Evolutionary conservation across 1,140 invertebrate genomes (phyloP), one percentile per base, ranked within the genome.

Genomic region (Drosophila murphyi): DNA sequence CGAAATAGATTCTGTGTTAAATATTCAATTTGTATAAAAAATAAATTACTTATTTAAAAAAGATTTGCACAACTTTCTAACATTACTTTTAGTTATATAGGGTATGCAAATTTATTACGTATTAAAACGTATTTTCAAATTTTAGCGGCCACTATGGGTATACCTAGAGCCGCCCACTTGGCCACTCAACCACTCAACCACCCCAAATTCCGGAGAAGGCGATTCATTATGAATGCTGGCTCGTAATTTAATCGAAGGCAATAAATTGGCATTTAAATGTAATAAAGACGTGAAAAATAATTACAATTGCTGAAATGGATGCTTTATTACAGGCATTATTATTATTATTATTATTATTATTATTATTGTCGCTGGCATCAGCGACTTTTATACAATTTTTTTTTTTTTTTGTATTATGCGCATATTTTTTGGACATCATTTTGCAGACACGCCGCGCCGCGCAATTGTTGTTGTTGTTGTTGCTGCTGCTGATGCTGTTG

Each of bases 261-360:
- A 88, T 88, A 88, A 88, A 88, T 88, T 88, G 87, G 85, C 85
- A 88, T 88, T 88, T 88, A 89, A 88, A 88, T 88, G 86, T 89
- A 85, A 89, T 89, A 88, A 88, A 88, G 86, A 90, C 80, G 75
- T 67, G 85, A 57, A 78, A 89, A 85, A 89, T 89, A 88, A 89
- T 88, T 89, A 89, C 78, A 76, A 63, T 72, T 72, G 71, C 45
- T 72, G 62, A 52, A 68, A 69, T 52, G 59, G 55, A 51, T 62
- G 71, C 82, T 79, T 87, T 72, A 69, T 72, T 67, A 43, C 63
- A 6, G 51, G 55, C 5, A 72, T 68, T 68, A 72, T 68, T 74
- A 68, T 61, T 69, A 51, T 65, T 76, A 43, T 74, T 63, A 57
- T 85, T 82, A 67, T 64, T 82, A 67, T 64, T 82, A 62, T 70